Evolutionary conservation across 2,888 invertebrate genomes (phyloP), one percentile per base, ranked within the genome.

Genomic region (Cordylochernes scorpioides): DNA sequence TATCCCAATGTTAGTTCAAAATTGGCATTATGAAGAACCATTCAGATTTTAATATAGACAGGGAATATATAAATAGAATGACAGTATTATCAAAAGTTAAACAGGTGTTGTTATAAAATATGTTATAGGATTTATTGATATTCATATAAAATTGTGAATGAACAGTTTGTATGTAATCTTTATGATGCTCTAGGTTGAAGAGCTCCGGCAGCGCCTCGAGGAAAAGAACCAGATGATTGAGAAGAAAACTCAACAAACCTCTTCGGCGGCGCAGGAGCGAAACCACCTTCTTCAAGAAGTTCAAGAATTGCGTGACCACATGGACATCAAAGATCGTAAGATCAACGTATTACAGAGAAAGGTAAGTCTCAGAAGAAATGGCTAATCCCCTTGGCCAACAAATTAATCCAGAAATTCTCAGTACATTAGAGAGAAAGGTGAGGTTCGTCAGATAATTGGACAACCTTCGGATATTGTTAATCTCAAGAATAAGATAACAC

Each of bases 321-420:
- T 88, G 61, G 91, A 94, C 50, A 88, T 88, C 48, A 88, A 86
- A 51, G 88, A 91, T 51, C 59, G 86, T 42, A 91, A 91, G 60
- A 82, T 91, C 49, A 82, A 74, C 55, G 84, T 88, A 29, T 64
- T 91, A 24, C 88, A 91, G 56, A 64, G 88, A 58, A 91, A 91
- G 75, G 88, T 88, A 55, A 52, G 31, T 9, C n/a, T n/a, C n/a
- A n/a, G n/a, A n/a, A n/a, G n/a, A n/a, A n/a, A n/a, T n/a, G n/a
- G n/a, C n/a, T n/a, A n/a, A n/a, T n/a, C n/a, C n/a, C n/a, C n/a
- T n/a, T n/a, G n/a, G n/a, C n/a, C n/a, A n/a, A n/a, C n/a, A n/a
- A n/a, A n/a, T n/a, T n/a, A n/a, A n/a, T n/a, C n/a, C n/a, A n/a
- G n/a, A n/a, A n/a, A n/a, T n/a, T n/a, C n/a, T n/a, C n/a, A n/a